These are phyloP conservation scores for Daubentonia madagascariensis DNA, from an alignment of 2,113 vertebrate species.

Conservation along the genomic window DNA sequence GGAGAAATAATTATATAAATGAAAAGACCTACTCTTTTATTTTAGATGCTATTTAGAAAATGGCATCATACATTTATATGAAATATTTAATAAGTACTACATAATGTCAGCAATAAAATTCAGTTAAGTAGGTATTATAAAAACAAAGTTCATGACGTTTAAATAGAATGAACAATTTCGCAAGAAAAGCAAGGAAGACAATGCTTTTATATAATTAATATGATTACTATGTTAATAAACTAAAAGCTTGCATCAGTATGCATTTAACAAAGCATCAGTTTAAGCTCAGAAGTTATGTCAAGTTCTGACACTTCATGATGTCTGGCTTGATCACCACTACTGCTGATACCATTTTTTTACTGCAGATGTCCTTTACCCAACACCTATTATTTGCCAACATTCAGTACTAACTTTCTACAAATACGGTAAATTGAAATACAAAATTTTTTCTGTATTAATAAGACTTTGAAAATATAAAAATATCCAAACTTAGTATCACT, in stretches of 20 bases:
- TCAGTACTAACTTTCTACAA: background rate
- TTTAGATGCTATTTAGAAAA: slow-evolving; percentile 10
- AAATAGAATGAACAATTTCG: background rate
- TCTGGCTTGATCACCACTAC: background rate
- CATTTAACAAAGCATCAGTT: background rate
- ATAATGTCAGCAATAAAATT: background rate
- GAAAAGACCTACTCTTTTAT: background rate
- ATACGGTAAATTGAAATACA: background rate
- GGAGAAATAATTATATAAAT: background rate
- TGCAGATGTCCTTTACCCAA: background rate
- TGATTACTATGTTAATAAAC: background rate
- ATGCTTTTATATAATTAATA: background rate
- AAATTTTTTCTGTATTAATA: background rate
- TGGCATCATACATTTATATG: background rate
- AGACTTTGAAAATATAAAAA: slow-evolving; percentile 13
- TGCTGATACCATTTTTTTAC: background rate
- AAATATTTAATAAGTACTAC: background rate
- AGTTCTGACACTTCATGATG: background rate
- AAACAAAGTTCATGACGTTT: background rate
- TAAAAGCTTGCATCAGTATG: background rate
- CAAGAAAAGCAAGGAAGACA: background rate
- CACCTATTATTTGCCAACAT: background rate
- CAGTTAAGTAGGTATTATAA: background rate
- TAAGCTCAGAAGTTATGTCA: background rate
- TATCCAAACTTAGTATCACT: background rate